phyloP scores from a whole-genome alignment of 2,888 invertebrate genomes.

The Luperina testacea region DNA sequence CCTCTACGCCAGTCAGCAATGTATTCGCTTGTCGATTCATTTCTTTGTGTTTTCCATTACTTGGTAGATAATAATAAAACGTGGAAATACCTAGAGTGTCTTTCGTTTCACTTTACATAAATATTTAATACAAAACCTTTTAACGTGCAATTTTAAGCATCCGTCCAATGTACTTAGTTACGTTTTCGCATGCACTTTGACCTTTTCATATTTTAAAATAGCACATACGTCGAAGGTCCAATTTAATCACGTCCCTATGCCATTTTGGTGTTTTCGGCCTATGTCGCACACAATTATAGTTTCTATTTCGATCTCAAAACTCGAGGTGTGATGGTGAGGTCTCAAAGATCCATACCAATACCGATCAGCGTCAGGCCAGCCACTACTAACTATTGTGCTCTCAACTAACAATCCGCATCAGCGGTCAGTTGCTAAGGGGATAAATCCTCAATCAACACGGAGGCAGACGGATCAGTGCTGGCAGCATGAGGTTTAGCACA shows the following conservation, averaged over 20 bases:
- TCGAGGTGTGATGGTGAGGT: neutral
- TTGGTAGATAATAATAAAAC: slow-evolving; percentile 19
- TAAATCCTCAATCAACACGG: slow-evolving; percentile 53
- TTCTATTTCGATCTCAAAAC: too few relatives aligned
- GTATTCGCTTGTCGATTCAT: slow-evolving; percentile 50
- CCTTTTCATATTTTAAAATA: slow-evolving; percentile 1
- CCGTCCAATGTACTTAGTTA: neutral
- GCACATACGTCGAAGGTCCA: neutral
- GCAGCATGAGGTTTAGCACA: slow-evolving; percentile 18
- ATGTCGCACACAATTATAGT: neutral
- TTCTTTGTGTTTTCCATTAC: slow-evolving; percentile 39
- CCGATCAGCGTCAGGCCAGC: slow-evolving; percentile 6
- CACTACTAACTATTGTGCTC: neutral
- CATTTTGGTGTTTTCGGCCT: neutral
- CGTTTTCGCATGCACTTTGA: neutral
- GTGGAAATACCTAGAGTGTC: slow-evolving; percentile 3
- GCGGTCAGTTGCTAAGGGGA: neutral
- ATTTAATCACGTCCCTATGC: neutral
- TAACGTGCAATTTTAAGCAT: slow-evolving; percentile 1
- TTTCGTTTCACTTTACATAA: slow-evolving; percentile 5
- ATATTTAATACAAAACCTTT: slow-evolving; percentile 8
- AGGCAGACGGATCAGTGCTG: slow-evolving; percentile 21
- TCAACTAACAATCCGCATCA: neutral
- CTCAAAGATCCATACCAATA: neutral
- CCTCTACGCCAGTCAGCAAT: slow-evolving; percentile 41